A percentile compares a stretch with the other conserved stretches of the same genome.
phyloP scores from a whole-genome alignment of 2,888 invertebrate genomes.

The Carabus problematicus region DNA sequence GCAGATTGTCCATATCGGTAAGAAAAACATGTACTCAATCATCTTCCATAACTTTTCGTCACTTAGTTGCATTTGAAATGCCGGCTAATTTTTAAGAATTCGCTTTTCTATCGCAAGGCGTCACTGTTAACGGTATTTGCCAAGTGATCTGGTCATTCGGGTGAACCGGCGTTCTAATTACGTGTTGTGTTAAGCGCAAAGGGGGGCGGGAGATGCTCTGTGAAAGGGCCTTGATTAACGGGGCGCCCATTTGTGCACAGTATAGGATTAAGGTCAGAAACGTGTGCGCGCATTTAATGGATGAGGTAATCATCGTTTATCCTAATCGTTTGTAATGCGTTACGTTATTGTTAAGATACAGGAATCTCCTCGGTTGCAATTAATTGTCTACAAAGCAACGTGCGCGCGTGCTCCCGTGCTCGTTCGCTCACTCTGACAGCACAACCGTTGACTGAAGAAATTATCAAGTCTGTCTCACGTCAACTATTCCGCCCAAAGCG shows the following conservation, averaged over 20 bases:
- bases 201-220: not conserved
- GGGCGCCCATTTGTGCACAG: conserved; percentile 32
- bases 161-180: conserved; percentile 16
- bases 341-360: conserved; percentile 36
- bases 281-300: conserved; percentile 21
- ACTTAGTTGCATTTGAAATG: no score
- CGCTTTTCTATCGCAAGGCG: conserved; percentile 26
- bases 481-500: no score
- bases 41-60: no score
- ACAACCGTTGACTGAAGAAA: no score
- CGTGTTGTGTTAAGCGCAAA: conserved; percentile 22
- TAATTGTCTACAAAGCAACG: no score
- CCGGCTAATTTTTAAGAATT: conserved; percentile 27
- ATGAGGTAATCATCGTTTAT: conserved; percentile 40
- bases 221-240: conserved; percentile 28
- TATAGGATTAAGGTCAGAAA: conserved; percentile 29
- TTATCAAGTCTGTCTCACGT: no score
- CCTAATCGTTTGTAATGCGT: conserved; percentile 38
- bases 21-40: conserved; percentile 47
- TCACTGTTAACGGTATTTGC: conserved; percentile 25
- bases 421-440: no score
- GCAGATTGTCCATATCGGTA: conserved; percentile 78
- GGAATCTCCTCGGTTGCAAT: conserved; percentile 7
- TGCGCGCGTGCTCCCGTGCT: not conserved
- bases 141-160: conserved; percentile 21